Conservation (phyloP, 2,113 vertebrate species). For the Castor canadensis region DNA sequence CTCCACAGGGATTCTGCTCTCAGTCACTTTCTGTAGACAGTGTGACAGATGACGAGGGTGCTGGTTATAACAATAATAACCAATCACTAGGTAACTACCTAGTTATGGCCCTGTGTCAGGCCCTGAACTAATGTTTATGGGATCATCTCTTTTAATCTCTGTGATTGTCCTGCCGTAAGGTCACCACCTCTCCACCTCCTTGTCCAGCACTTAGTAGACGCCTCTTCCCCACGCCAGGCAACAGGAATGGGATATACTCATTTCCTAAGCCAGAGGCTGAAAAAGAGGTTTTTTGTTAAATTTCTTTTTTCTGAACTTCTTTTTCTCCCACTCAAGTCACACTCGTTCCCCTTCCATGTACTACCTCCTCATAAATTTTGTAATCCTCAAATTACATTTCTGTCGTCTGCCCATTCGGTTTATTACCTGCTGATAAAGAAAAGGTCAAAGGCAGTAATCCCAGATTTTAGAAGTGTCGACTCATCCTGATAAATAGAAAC, state of each 20-base stretch:
- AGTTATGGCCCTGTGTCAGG: rapidly evolving
- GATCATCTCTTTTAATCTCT: no score
- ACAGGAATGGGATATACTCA: no score
- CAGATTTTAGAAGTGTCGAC: not conserved
- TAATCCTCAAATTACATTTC: conserved; percentile 4
- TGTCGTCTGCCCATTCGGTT: conserved; percentile 27
- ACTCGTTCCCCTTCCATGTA: rapidly evolving
- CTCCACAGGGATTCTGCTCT: no score
- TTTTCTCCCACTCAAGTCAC: rapidly evolving
- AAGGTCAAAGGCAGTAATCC: conserved; percentile 59
- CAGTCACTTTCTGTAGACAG: rapidly evolving
- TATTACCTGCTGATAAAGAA: conserved; percentile 57
- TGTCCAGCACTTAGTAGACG: rapidly evolving
- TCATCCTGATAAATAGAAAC: conserved; percentile 41
- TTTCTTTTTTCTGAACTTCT: not conserved
- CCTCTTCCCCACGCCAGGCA: rapidly evolving
- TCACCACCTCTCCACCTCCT: rapidly evolving
- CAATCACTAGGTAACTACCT: rapidly evolving
- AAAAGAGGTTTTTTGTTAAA: rapidly evolving
- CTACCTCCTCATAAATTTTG: not conserved
- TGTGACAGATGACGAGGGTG: rapidly evolving
- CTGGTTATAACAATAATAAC: rapidly evolving
- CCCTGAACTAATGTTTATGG: not conserved
- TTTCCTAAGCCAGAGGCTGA: not conserved
- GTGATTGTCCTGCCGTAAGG: rapidly evolving